Conservation (phyloP, 2,797 vertebrate species). For the Rachycentron canadum region DNA sequence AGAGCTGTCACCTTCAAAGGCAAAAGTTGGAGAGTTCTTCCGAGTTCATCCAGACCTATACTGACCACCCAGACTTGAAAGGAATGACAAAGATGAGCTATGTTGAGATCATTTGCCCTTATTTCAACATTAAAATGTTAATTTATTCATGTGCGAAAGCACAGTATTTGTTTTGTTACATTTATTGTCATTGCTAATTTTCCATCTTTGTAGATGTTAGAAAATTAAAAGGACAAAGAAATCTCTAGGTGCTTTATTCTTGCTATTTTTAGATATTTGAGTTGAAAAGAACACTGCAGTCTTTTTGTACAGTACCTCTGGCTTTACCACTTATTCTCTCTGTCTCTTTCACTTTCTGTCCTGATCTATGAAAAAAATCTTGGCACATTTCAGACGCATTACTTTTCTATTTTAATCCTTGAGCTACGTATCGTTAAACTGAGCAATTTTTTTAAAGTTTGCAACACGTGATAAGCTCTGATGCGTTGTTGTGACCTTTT, state of each 20-base stretch:
- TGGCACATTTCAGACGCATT: neutral
- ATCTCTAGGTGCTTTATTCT: neutral
- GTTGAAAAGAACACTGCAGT: constrained; percentile 6
- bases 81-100: neutral
- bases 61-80: constrained; percentile 44
- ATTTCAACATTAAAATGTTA: constrained; percentile 17
- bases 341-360: neutral
- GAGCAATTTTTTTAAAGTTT: neutral
- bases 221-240: constrained; percentile 16
- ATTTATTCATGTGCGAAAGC: constrained; percentile 15
- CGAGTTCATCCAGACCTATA: constrained; percentile 40
- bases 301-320: constrained; percentile 9
- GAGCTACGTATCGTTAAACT: neutral
- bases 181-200: constrained; percentile 31
- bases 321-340: neutral
- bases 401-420: constrained; percentile 1
- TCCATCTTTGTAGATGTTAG: neutral
- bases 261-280: constrained; percentile 13
- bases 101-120: neutral
- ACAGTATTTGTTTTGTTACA: constrained; percentile 21
- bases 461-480: neutral
- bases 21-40: constrained; percentile 42
- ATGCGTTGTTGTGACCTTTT: neutral
- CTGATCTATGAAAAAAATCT: constrained; percentile 12
- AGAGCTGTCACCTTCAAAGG: constrained; percentile 63